These are phyloP conservation scores for Coenonympha glycerion DNA, from an alignment of 2,888 invertebrate species.

Conservation along the genomic window DNA sequence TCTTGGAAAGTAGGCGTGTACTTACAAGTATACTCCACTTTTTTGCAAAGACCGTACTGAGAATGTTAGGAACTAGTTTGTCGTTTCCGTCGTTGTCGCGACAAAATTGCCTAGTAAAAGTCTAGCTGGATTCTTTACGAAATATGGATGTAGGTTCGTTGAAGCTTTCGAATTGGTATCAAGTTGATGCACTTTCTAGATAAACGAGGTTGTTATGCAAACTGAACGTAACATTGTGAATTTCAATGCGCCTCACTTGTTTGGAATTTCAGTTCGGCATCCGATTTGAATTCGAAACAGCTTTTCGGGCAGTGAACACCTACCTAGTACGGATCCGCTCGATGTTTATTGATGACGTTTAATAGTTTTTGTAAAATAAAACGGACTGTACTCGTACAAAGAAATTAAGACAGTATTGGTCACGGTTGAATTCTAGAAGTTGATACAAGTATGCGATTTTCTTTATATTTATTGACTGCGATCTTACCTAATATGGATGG, in stretches of 20 bases:
- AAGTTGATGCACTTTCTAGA: conserved; percentile 71
- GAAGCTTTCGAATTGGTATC: conserved; percentile 64
- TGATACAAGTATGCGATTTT: conserved; percentile 3
- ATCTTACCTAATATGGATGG: no score
- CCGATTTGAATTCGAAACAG: conserved; percentile 53
- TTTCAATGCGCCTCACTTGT: conserved; percentile 59
- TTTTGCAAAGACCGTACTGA: conserved; percentile 61
- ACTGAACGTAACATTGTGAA: conserved; percentile 65
- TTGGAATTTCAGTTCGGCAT: conserved; percentile 36
- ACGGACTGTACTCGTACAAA: conserved; percentile 4
- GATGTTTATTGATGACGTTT: conserved; percentile 31
- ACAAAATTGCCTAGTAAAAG: conserved; percentile 59
- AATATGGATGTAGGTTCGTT: conserved; percentile 65
- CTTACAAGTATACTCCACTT: conserved; percentile 51
- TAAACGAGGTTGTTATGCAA: conserved; percentile 66
- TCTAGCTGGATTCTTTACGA: conserved; percentile 57
- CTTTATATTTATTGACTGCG: no score
- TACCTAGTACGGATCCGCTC: no score
- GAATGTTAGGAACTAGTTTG: conserved; percentile 58
- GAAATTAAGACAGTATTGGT: no score
- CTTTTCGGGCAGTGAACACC: conserved; percentile 38
- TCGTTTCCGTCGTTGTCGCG: conserved; percentile 54
- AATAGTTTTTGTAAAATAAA: conserved; percentile 21
- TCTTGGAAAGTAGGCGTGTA: conserved; percentile 62
- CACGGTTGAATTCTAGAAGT: conserved; percentile 9